phyloP scores from a whole-genome alignment of 2,113 vertebrate species.

The Camelus dromedarius region DNA sequence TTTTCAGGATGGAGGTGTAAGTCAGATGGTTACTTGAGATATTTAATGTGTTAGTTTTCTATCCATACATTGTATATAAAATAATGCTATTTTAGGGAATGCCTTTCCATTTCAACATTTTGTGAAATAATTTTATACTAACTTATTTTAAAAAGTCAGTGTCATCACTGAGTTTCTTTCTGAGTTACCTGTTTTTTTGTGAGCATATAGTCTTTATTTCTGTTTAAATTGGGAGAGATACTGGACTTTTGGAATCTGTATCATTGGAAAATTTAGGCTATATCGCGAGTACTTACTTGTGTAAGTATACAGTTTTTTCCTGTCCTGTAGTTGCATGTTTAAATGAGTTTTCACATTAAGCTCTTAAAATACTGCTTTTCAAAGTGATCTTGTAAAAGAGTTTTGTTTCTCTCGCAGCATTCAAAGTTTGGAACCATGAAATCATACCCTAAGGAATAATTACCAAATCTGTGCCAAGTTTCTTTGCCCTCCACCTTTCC shows the following conservation, averaged over 20 bases:
- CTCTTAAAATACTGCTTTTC: conserved; percentile 33
- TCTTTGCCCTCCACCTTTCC: background rate
- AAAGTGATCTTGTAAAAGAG: background rate
- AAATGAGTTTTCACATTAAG: background rate
- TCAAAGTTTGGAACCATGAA: background rate
- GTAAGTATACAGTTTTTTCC: background rate
- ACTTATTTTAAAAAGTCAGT: background rate
- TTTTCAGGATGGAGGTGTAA: background rate
- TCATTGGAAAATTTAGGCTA: background rate
- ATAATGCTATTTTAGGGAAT: background rate
- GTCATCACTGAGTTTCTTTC: background rate
- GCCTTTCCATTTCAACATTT: background rate
- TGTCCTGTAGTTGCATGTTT: background rate
- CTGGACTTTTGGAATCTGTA: background rate
- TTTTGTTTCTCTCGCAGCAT: background rate
- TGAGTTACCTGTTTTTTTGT: background rate
- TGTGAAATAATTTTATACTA: background rate
- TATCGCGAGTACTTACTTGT: background rate
- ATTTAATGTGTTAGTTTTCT: background rate
- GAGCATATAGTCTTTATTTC: conserved; percentile 12
- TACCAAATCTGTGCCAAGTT: background rate
- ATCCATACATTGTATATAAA: background rate
- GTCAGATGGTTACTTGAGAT: conserved; percentile 17
- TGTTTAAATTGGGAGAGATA: background rate
- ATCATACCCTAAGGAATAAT: background rate